phyloP scores from a whole-genome alignment of 2,113 vertebrate genomes.

The Spheniscus mendiculus region DNA sequence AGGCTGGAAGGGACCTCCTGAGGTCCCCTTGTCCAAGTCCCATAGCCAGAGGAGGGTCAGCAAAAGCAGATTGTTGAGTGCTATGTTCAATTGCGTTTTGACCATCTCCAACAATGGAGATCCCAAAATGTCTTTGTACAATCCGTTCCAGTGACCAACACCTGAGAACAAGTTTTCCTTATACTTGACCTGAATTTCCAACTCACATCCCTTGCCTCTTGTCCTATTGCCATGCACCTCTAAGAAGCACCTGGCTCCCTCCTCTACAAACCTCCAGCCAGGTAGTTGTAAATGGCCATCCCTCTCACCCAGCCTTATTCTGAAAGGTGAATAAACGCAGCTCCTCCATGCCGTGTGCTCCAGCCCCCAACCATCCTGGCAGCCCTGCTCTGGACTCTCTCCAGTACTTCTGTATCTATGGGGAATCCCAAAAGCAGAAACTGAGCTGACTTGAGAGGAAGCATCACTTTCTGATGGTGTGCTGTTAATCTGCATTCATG shows the following conservation, averaged over 20 bases:
- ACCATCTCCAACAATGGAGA: rapidly evolving
- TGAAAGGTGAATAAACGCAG: neutral
- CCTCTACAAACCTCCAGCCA: neutral
- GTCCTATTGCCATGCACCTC: neutral
- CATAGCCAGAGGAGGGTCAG: neutral
- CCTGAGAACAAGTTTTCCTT: neutral
- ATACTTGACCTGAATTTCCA: neutral
- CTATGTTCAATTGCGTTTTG: rapidly evolving
- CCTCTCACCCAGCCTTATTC: neutral
- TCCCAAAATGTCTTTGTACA: neutral
- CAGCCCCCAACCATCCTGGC: neutral
- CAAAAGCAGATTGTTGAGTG: neutral
- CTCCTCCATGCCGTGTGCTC: neutral
- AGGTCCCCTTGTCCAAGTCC: neutral
- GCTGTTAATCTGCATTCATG: neutral
- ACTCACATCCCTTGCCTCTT: neutral
- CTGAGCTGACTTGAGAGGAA: neutral
- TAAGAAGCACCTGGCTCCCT: neutral
- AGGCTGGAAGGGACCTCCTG: neutral
- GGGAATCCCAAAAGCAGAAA: neutral
- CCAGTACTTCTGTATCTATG: neutral
- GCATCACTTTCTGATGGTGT: neutral
- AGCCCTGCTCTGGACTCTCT: neutral
- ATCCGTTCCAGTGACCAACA: neutral
- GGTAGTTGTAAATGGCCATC: neutral